Conservation (phyloP, 2,888 invertebrate genomes). For the Leuctra nigra region DNA sequence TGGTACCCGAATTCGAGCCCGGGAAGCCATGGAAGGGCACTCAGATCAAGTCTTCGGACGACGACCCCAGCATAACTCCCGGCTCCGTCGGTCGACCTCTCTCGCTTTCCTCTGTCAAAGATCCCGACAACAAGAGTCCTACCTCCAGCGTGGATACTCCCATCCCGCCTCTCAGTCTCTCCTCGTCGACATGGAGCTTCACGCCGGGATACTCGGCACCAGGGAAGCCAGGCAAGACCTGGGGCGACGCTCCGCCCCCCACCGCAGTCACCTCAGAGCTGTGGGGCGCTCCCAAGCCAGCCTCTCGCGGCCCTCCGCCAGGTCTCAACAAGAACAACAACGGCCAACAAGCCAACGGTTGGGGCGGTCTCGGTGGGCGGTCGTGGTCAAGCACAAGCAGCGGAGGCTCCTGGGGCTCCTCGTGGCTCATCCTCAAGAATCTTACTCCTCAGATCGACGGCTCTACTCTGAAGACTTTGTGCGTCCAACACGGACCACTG, state of each 20-base stretch:
- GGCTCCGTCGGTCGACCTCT: constrained; percentile 81
- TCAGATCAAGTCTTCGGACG: constrained; percentile 86
- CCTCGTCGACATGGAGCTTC: constrained; percentile 65
- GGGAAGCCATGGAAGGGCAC: constrained; percentile 95
- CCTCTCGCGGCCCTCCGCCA: constrained; percentile 62
- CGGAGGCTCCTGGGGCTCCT: constrained; percentile 53
- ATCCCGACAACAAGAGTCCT: constrained; percentile 77
- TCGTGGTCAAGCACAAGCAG: too few species aligned
- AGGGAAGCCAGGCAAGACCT: constrained; percentile 27
- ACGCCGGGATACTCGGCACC: constrained; percentile 63
- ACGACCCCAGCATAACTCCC: constrained; percentile 95
- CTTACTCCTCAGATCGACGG: constrained; percentile 96
- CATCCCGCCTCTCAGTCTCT: constrained; percentile 59
- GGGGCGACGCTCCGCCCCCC: constrained; percentile 52
- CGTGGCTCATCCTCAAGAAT: constrained; percentile 85
- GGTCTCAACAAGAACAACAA: constrained; percentile 52
- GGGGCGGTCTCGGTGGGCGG: constrained; percentile 21
- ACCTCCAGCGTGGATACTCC: constrained; percentile 49
- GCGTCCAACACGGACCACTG: constrained; percentile 93
- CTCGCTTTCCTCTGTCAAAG: constrained; percentile 79
- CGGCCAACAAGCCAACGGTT: constrained; percentile 31
- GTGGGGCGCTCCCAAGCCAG: constrained; percentile 60
- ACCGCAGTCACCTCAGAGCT: constrained; percentile 55
- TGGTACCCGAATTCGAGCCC: constrained; percentile 96
- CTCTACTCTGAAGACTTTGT: constrained; percentile 88